phyloP scores from a whole-genome alignment of 2,113 vertebrate species.

The Macroglossus sobrinus region DNA sequence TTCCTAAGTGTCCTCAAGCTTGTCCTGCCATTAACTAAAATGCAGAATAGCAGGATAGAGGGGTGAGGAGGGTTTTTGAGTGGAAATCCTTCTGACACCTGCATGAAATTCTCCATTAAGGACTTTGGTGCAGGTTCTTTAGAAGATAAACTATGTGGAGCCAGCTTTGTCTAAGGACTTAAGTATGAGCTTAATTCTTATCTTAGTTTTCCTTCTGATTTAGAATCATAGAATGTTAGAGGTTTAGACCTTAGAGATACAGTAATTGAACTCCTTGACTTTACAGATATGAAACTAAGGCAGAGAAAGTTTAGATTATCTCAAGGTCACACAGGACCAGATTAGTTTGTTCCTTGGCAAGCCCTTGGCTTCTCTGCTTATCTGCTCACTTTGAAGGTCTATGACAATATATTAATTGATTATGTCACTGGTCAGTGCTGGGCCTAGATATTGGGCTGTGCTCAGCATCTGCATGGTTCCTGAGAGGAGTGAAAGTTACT shows the following conservation, averaged over 20 bases:
- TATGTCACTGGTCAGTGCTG: not conserved
- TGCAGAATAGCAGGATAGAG: not conserved
- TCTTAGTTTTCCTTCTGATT: not conserved
- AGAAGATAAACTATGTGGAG: not conserved
- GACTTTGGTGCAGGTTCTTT: not conserved
- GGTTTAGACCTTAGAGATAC: not conserved
- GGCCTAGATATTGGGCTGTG: not conserved
- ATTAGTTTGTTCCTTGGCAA: not conserved
- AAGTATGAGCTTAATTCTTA: not conserved
- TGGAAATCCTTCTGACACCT: not conserved
- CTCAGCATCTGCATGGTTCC: not conserved
- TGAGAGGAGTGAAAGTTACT: not conserved
- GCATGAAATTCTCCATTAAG: not conserved
- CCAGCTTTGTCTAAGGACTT: not conserved
- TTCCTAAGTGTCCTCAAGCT: constrained; percentile 25
- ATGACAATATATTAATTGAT: not conserved
- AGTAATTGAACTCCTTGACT: not conserved
- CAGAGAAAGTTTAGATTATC: not conserved
- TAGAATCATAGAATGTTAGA: not conserved
- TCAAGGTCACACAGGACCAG: not conserved
- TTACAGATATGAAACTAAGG: not conserved
- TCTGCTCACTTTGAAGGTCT: not conserved
- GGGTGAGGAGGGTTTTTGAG: not conserved
- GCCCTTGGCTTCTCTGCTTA: not conserved
- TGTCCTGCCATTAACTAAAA: not conserved